Base-by-base conservation (phyloP, 2,888 invertebrate genomes). In the Sepioteuthis lessoniana region DNA sequence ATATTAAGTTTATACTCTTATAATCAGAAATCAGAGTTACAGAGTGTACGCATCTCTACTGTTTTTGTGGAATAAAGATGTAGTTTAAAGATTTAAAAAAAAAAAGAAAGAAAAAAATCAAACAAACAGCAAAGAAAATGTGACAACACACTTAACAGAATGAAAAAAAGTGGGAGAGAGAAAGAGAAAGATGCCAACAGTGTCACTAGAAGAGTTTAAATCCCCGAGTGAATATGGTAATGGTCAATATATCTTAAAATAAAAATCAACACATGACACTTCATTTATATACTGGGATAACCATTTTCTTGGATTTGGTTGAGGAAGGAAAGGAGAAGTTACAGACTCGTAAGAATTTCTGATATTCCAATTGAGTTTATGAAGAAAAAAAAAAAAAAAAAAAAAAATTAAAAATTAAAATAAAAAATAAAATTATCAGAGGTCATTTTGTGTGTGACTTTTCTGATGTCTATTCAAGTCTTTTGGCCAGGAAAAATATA, bases 401-500 rank as follows among this genome's bases (percentile, higher is more conserved):
- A 55, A 55, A 47, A 47, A 28, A 60, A 60, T 60, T 60, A 31
- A 16, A 16, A 7, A 25, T 31, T 60, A 55, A 55, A 55, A n/a
- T n/a, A n/a, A n/a, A 21, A 55, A 55, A 55, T 55, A 28, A 42
- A 42, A 55, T 31, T 16, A n/a, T 76, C n/a, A 76, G n/a, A 76
- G 76, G 13, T 76, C 76, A 35, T 35, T 76, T 16, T 76, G 76
- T 35, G 76, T 38, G 42, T 94, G 94, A 8, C 90, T 91, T 38
- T 95, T 94, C 31, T 95, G 90, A 94, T 96, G 96, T 93, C 95
- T 95, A 93, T 96, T 96, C 8, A 96, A 94, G 90, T 96, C 96
- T 94, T 96, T 96, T 28, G 95, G 95, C 95, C 96, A 95, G 0
- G 96, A 95, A 94, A 96, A 96, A 2, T 95, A 95, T 94, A 95